Conservation (phyloP, 1,140 invertebrate species). For the Palaemon carinicauda region DNA sequence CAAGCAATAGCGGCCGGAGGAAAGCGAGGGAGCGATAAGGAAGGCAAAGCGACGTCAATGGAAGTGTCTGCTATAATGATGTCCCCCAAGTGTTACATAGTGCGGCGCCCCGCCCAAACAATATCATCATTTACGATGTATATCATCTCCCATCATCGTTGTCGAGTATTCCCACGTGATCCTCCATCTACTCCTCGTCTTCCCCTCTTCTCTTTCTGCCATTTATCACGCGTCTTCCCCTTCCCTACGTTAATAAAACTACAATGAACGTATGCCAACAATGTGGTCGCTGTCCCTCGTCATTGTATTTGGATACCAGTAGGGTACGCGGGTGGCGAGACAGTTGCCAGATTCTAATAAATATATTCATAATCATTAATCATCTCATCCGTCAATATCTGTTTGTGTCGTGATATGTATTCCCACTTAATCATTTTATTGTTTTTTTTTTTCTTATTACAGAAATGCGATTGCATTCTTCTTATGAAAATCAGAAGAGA, state of each 20-base stretch:
- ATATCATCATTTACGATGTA: background rate
- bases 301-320: background rate
- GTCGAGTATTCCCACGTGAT: background rate
- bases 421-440: too few relatives aligned
- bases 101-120: too few relatives aligned
- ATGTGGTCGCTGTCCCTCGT: background rate
- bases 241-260: background rate
- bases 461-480: background rate
- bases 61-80: too few relatives aligned
- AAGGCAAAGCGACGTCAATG: too few relatives aligned
- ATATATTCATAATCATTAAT: too few relatives aligned
- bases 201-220: background rate
- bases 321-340: background rate
- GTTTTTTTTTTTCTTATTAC: background rate
- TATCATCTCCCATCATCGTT: background rate
- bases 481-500: background rate
- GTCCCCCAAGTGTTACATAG: too few relatives aligned
- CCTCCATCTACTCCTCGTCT: background rate
- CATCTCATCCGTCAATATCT: too few relatives aligned
- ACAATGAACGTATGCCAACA: constrained; percentile 1
- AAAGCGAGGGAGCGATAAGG: too few relatives aligned
- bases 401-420: too few relatives aligned
- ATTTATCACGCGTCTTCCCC: too few relatives aligned
- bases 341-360: background rate
- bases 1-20: too few relatives aligned